Percentiles rank a stretch among this genome's conserved stretches.
phyloP scores from a whole-genome alignment of 1,140 invertebrate genomes.

The Muscidifurax raptorellus region DNA sequence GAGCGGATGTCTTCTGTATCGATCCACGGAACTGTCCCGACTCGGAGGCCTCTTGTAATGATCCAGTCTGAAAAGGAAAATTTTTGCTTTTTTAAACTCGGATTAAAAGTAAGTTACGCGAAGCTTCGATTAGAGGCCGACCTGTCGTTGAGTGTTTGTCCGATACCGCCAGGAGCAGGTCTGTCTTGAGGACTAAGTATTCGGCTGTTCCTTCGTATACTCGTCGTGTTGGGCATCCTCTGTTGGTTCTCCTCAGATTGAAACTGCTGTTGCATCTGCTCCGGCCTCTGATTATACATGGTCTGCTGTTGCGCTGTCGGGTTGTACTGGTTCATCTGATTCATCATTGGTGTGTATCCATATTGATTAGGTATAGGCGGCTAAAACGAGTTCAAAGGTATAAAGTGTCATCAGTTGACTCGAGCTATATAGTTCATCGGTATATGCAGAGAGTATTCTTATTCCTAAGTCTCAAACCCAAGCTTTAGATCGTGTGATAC shows the following conservation, averaged over 20 bases:
- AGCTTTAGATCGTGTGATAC: slow-evolving; percentile 17
- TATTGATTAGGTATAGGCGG: slow-evolving; percentile 65
- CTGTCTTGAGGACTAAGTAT: slow-evolving; percentile 70
- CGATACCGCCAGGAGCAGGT: slow-evolving; percentile 65
- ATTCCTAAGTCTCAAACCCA: slow-evolving; percentile 15
- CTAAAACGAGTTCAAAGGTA: slow-evolving; percentile 53
- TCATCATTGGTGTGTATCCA: slow-evolving; percentile 55
- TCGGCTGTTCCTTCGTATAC: slow-evolving; percentile 71
- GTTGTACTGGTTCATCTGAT: slow-evolving; percentile 67
- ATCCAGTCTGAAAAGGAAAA: slow-evolving; percentile 80
- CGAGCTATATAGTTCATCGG: too few species aligned
- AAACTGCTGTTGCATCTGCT: slow-evolving; percentile 62
- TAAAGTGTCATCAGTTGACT: background rate
- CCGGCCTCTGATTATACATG: slow-evolving; percentile 55
- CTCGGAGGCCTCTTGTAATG: slow-evolving; percentile 94
- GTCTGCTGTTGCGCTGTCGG: slow-evolving; percentile 31
- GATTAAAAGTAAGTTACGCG: background rate
- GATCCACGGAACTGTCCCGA: slow-evolving; percentile 90
- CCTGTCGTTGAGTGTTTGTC: slow-evolving; percentile 73
- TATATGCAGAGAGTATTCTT: background rate
- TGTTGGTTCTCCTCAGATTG: slow-evolving; percentile 66
- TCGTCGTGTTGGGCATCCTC: slow-evolving; percentile 62
- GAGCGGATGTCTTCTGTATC: slow-evolving; percentile 80
- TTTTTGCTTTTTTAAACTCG: background rate
- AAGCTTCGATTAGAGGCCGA: background rate